Evolutionary conservation across 2,888 invertebrate genomes (phyloP), one percentile per base, ranked within the genome.

Genomic region (Oscheius sp.): DNA sequence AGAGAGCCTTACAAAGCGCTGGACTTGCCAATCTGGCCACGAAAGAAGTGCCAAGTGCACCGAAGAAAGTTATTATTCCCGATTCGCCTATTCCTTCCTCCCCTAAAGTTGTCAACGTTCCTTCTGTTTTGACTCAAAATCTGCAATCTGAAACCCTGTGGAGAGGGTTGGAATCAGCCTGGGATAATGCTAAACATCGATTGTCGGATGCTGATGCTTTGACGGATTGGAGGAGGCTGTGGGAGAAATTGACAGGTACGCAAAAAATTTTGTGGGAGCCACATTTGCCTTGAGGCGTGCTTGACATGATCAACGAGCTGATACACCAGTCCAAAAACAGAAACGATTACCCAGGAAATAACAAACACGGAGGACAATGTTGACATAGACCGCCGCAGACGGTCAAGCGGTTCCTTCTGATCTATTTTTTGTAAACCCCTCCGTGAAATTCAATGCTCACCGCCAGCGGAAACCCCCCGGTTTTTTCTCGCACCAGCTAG

Each of bases 201-300:
- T 21, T 69, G 5, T 29, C 12, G 7, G 56, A 69, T 12, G 43
- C 69, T 0, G 69, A 55, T 23, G 69, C 56, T 0, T 3, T 56
- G 25, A 18, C 23, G 7, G 69, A 69, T 25, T 69, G 69, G 69
- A 55, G 69, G 1, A 7, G 56, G n/a, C 21, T 69, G 18, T 69
- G 69, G 69, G 69, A 69, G 21, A 69, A 69, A 21, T n/a, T 69
- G 3, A 69, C 69, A 69, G 69, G 69, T 69, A 2, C n/a, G n/a
- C n/a, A n/a, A n/a, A n/a, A n/a, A n/a, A n/a, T n/a, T n/a, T n/a
- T n/a, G n/a, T n/a, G n/a, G n/a, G n/a, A n/a, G n/a, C n/a, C n/a
- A n/a, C n/a, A n/a, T n/a, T n/a, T n/a, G n/a, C n/a, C n/a, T n/a
- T n/a, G n/a, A n/a, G n/a, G n/a, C n/a, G n/a, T n/a, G n/a, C n/a